These are phyloP conservation scores for Philopedon plagiatum DNA, from an alignment of 2,888 invertebrate genomes.

Conservation along the genomic window DNA sequence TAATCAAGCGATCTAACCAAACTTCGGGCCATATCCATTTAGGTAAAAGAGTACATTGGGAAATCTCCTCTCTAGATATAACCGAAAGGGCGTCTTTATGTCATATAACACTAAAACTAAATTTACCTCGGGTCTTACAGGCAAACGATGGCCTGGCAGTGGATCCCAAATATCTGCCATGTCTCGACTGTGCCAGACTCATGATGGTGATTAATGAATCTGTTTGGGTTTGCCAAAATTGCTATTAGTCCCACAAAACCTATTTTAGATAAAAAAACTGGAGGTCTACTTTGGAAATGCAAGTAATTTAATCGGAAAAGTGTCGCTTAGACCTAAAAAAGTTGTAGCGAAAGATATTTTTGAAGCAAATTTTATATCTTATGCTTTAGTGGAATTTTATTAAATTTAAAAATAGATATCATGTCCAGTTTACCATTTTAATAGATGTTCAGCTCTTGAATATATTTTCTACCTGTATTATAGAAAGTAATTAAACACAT, in stretches of 20 bases:
- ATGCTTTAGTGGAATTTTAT: too few relatives aligned
- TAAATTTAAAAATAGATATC: too few relatives aligned
- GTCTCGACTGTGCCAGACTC: not conserved
- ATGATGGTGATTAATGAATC: conserved; percentile 21
- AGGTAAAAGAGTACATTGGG: not conserved
- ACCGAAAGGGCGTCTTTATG: conserved; percentile 10
- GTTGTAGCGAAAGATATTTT: too few relatives aligned
- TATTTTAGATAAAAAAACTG: not conserved
- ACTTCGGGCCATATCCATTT: conserved; percentile 5
- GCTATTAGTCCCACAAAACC: conserved; percentile 5
- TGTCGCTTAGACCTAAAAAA: not conserved
- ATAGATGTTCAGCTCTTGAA: too few relatives aligned
- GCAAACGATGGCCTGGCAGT: conserved; percentile 7
- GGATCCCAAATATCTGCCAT: conserved; percentile 5
- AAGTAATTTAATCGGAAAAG: not conserved
- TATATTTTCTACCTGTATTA: too few relatives aligned
- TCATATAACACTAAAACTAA: conserved; percentile 24
- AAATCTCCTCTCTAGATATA: conserved; percentile 3
- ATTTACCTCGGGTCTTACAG: conserved; percentile 20
- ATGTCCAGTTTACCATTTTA: too few relatives aligned
- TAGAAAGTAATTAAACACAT: too few relatives aligned
- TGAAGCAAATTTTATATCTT: too few relatives aligned
- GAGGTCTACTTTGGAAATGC: not conserved
- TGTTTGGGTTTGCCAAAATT: conserved; percentile 12
- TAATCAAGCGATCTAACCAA: conserved; percentile 4